These are phyloP conservation scores for Eufriesea mexicana DNA, from an alignment of 1,140 invertebrate genomes.

Conservation along the genomic window DNA sequence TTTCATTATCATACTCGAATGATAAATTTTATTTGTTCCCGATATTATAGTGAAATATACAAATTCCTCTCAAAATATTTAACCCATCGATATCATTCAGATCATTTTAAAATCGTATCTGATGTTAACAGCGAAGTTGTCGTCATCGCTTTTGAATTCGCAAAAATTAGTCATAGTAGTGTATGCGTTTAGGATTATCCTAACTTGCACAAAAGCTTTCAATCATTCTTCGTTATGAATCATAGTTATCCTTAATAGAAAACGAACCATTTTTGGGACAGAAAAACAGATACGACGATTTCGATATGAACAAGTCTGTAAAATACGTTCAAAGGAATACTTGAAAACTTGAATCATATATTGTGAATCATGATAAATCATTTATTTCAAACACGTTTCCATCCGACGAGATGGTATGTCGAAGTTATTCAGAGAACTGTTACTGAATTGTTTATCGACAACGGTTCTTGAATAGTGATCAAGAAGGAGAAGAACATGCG, in stretches of 20 bases:
- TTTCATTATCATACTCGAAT: background rate
- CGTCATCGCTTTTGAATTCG: background rate
- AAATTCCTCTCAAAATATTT: background rate
- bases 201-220: background rate
- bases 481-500: constrained; percentile 6
- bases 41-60: background rate
- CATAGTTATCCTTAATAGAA: background rate
- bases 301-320: background rate
- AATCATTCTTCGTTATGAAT: background rate
- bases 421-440: constrained; percentile 51
- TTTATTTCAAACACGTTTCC: constrained; percentile 59
- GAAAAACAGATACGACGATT: background rate
- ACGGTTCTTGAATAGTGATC: constrained; percentile 58
- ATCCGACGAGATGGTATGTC: constrained; percentile 46
- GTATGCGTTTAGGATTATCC: background rate
- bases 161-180: constrained; percentile 24
- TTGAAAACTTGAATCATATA: background rate
- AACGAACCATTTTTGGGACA: background rate
- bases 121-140: background rate
- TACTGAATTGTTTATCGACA: constrained; percentile 55
- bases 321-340: background rate
- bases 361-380: constrained; percentile 24
- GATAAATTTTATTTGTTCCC: background rate
- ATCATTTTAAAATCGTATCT: background rate
- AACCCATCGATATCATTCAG: background rate